Base-by-base conservation (phyloP, 1,140 invertebrate species). In the Ladona fulva region DNA sequence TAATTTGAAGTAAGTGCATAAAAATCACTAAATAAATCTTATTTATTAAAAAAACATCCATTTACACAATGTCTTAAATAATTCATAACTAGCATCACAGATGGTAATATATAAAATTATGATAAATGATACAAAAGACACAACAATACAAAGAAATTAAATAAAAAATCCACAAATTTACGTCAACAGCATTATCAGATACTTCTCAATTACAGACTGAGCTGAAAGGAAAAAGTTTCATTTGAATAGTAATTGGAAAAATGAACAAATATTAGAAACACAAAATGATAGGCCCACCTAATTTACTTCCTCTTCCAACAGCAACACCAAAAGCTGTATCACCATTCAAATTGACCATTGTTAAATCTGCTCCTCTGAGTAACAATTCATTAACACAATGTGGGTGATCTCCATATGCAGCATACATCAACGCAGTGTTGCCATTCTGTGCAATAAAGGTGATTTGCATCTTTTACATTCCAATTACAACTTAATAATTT, bases 341-440 rank as follows among this genome's bases (percentile, higher is more conserved):
- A 81, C 92, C 90, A 84, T 92, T 89, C 82, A 91, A 89, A 87
- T 97, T 97, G 75, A 88, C 88, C 42, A 91, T 84, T 16, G 92
- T 93, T 29, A 96, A 84, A 85, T 96, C 92, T 37, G 94, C 92
- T 74, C 92, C 92, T 82, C 90, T 88, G 37, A 90, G 85, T 42
- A 97, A 86, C 44, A 97, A 86, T 83, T 95, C 93, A 82, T 94
- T 92, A 81, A 93, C 94, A 77, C 93, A 93, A 83, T 94, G 92
- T 0, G 93, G 91, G 87, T 96, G 94, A 86, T 96, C 94, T 59
- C 92, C 93, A 83, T 90, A 90, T 14, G 93, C 93, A 52, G 95
- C 94, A 87, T 94, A 96, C 90, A 97, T 96, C 29, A 97, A 85
- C 16, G 94, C 91, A 74, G 94, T 95, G 83, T 94, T 95, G 74